These are phyloP conservation scores for Ceratoteleas bidentatus DNA, from an alignment of 1,140 invertebrate genomes.

Conservation along the genomic window DNA sequence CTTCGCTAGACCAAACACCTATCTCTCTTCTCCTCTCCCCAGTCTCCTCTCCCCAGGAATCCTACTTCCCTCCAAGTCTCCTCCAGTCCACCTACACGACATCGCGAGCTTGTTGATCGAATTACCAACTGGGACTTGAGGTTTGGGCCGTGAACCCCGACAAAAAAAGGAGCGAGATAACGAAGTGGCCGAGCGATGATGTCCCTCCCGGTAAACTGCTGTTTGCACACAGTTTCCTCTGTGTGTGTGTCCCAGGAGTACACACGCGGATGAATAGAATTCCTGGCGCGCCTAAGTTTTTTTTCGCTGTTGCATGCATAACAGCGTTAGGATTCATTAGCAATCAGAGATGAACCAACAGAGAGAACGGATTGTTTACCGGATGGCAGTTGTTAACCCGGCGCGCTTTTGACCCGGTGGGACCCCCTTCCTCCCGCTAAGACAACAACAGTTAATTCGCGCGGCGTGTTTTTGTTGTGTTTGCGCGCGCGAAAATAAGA, in stretches of 20 bases:
- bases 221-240: slow-evolving; percentile 75
- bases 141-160: slow-evolving; percentile 64
- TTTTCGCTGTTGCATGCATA: slow-evolving; percentile 79
- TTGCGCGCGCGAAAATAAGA: slow-evolving; percentile 62
- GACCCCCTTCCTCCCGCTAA: not conserved
- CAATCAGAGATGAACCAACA: slow-evolving; percentile 80
- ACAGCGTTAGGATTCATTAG: slow-evolving; percentile 82
- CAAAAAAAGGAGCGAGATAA: slow-evolving; percentile 77
- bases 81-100: not conserved
- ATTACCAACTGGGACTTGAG: slow-evolving; percentile 39
- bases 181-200: slow-evolving; percentile 77
- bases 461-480: slow-evolving; percentile 42
- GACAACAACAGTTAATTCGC: slow-evolving; percentile 33
- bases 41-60: too few relatives aligned
- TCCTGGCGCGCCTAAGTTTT: slow-evolving; percentile 75
- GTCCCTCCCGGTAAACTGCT: slow-evolving; percentile 75
- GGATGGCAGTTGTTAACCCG: slow-evolving; percentile 64
- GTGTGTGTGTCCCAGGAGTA: slow-evolving; percentile 78
- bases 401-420: slow-evolving; percentile 48
- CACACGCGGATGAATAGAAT: slow-evolving; percentile 69
- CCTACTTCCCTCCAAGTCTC: not conserved
- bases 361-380: slow-evolving; percentile 76
- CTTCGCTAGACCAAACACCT: too few relatives aligned
- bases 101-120: slow-evolving; percentile 4
- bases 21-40: too few relatives aligned